Conservation (phyloP, 1,140 invertebrate species). For the Phocides pigmalion region DNA sequence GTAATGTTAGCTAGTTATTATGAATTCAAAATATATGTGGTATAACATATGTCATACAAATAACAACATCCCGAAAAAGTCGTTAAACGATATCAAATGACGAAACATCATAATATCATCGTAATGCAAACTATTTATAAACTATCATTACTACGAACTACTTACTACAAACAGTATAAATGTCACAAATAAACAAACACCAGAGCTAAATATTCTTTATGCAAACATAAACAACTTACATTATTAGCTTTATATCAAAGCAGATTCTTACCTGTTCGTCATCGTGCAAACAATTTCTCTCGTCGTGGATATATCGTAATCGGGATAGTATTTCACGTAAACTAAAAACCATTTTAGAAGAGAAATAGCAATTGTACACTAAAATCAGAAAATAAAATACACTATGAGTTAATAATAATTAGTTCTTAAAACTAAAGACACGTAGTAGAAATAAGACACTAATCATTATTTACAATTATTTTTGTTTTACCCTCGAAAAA, state of each 20-base stretch:
- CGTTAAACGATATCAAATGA: neutral
- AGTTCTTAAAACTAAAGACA: no score
- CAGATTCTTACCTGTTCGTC: constrained; percentile 41
- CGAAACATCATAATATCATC: neutral
- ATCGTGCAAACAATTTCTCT: constrained; percentile 50
- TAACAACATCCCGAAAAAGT: no score
- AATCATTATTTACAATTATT: no score
- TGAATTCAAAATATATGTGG: no score
- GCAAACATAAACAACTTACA: constrained; percentile 21
- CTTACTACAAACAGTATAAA: neutral
- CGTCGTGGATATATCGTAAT: constrained; percentile 62
- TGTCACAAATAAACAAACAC: constrained; percentile 17
- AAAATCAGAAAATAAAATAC: constrained; percentile 13
- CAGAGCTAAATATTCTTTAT: constrained; percentile 9
- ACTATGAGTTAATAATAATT: neutral
- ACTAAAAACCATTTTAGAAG: constrained; percentile 62
- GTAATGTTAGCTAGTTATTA: no score
- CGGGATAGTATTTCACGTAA: constrained; percentile 62
- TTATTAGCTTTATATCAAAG: constrained; percentile 27
- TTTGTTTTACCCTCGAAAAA: no score
- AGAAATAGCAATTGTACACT: constrained; percentile 23
- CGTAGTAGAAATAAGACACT: no score
- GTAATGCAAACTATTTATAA: neutral
- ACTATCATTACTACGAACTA: neutral
- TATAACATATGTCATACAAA: no score